phyloP scores from a whole-genome alignment of 2,888 invertebrate genomes.

The Himalopsyche kuldschensis region DNA sequence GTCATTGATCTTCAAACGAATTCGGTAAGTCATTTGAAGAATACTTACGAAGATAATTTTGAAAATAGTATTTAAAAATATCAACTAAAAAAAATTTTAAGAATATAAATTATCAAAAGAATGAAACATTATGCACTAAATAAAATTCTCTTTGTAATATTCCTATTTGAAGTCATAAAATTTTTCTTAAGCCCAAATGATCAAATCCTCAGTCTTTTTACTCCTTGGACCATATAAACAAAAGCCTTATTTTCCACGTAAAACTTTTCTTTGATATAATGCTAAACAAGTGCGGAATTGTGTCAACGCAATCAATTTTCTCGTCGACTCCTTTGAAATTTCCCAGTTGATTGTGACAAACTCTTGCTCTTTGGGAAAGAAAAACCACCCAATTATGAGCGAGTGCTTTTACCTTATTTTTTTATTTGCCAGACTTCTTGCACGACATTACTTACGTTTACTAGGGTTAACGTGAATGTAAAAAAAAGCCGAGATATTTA shows the following conservation, averaged over 20 bases:
- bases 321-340: neutral
- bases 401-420: neutral
- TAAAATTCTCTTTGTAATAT: neutral
- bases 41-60: no score
- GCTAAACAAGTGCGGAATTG: neutral
- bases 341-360: neutral
- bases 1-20: no score
- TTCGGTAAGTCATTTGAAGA: no score
- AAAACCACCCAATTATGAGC: neutral
- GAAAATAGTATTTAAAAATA: no score
- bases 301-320: neutral
- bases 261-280: neutral
- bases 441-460: neutral
- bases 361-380: neutral
- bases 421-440: neutral
- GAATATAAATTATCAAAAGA: no score
- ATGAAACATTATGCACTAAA: no score
- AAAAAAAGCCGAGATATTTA: neutral
- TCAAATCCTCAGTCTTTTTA: neutral
- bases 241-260: neutral
- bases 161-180: neutral
- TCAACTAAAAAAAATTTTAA: no score
- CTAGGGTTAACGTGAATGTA: neutral
- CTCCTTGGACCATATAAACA: neutral
- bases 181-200: neutral